phyloP scores from a whole-genome alignment of 2,797 vertebrate genomes.

The Cossypha caffra region DNA sequence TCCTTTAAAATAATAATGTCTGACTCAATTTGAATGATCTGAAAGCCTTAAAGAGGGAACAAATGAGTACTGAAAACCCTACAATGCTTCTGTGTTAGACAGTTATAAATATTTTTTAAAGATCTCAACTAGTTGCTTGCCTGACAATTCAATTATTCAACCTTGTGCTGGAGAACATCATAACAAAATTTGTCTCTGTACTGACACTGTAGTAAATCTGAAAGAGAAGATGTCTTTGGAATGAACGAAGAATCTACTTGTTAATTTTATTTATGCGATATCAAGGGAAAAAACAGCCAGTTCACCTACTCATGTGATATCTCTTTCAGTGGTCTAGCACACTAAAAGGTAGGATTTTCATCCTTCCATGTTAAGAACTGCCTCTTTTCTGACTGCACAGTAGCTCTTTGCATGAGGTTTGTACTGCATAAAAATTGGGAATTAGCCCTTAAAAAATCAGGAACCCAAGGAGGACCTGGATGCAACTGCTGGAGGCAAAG shows the following conservation, averaged over 20 bases:
- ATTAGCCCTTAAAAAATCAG: background rate
- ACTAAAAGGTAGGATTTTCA: background rate
- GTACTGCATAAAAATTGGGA: background rate
- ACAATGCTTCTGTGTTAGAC: background rate
- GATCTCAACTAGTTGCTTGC: background rate
- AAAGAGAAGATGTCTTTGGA: slow-evolving; percentile 18
- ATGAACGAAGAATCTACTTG: background rate
- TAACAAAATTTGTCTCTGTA: slow-evolving; percentile 19
- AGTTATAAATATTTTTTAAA: slow-evolving; percentile 30
- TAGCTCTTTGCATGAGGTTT: background rate
- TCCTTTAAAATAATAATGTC: slow-evolving; percentile 43
- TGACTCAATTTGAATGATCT: slow-evolving; percentile 9
- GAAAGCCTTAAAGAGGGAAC: slow-evolving; percentile 17
- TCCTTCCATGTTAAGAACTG: background rate
- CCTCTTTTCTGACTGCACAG: background rate
- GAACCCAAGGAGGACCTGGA: background rate
- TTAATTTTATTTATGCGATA: slow-evolving; percentile 32
- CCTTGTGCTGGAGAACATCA: slow-evolving; percentile 5
- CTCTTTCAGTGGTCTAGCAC: background rate
- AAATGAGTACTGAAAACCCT: background rate
- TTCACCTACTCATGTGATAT: background rate
- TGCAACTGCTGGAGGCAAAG: background rate
- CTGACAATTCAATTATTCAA: slow-evolving; percentile 53
- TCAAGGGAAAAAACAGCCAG: background rate
- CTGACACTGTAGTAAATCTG: slow-evolving; percentile 12